Percentiles rank a stretch among this genome's conserved stretches.
These are phyloP conservation scores for Phymorhynchus buccinoides DNA, from an alignment of 1,140 invertebrate species.

Conservation along the genomic window DNA sequence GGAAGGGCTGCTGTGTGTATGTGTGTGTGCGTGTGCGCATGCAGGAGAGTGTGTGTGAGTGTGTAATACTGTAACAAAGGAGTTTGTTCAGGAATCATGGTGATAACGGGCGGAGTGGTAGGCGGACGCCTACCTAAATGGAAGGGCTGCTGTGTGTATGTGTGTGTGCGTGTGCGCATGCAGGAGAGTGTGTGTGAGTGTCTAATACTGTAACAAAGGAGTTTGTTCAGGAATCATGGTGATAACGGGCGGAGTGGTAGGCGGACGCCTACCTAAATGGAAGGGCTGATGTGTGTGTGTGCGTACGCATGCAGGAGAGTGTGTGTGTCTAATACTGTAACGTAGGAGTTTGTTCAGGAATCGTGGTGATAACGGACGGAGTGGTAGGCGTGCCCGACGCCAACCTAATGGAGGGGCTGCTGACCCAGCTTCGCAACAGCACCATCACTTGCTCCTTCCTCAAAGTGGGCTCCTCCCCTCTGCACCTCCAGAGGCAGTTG, in stretches of 20 bases:
- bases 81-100: not conserved
- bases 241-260: too few species aligned
- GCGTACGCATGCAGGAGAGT: slow-evolving; percentile 2
- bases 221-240: not conserved
- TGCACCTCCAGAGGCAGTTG: slow-evolving; percentile 55
- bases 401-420: slow-evolving; percentile 82
- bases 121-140: too few species aligned
- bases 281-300: not conserved
- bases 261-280: too few species aligned
- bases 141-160: too few species aligned
- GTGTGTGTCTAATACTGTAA: too few species aligned
- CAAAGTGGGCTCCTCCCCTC: slow-evolving; percentile 79
- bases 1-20: not conserved
- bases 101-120: too few species aligned
- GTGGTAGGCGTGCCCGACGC: slow-evolving; percentile 85
- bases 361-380: slow-evolving; percentile 87
- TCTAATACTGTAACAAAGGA: too few species aligned
- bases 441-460: slow-evolving; percentile 87
- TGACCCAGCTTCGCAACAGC: slow-evolving; percentile 83
- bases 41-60: too few species aligned
- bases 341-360: slow-evolving; percentile 80
- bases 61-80: too few species aligned
- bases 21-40: too few species aligned
- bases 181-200: not conserved
- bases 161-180: too few species aligned